Evolutionary conservation across 2,113 vertebrate species (phyloP).

Genomic region (Ophthalmolycus amberensis): DNA sequence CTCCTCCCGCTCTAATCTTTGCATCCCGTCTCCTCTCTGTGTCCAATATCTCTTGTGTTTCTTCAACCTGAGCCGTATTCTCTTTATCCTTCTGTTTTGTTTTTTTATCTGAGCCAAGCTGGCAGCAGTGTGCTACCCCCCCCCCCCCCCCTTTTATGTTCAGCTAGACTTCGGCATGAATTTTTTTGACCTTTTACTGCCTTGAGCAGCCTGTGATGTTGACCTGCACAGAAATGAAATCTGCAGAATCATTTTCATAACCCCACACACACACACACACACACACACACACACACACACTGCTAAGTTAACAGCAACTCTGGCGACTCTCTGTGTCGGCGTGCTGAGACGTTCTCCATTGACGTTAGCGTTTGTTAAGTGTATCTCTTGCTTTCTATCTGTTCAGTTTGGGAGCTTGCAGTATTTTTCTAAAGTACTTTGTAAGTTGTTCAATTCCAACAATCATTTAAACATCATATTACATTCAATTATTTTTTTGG

Average conservation of each 20-base stretch:
- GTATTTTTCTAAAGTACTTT: background rate
- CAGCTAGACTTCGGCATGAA: conserved; percentile 19
- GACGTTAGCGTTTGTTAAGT: background rate
- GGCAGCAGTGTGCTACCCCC: background rate
- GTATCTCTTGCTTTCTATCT: background rate
- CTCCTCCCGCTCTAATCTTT: conserved; percentile 28
- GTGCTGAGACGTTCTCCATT: background rate
- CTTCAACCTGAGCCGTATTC: conserved; percentile 22
- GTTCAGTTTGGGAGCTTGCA: background rate
- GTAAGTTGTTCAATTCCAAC: background rate
- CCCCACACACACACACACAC: background rate
- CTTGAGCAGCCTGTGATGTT: conserved; percentile 47
- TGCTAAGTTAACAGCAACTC: conserved; percentile 56
- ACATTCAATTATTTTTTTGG: background rate
- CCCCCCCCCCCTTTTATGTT: background rate
- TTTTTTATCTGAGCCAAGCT: conserved; percentile 16
- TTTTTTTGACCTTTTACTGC: conserved; percentile 7
- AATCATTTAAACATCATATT: background rate
- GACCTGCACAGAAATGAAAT: conserved; percentile 44
- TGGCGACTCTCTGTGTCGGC: conserved; percentile 34
- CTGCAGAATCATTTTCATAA: conserved; percentile 45
- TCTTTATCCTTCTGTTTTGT: conserved; percentile 4
- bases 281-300: no score
- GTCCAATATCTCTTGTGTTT: conserved; percentile 30
- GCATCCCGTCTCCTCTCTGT: conserved; percentile 19